phyloP scores from a whole-genome alignment of 2,113 vertebrate genomes.

The Crocuta crocuta region DNA sequence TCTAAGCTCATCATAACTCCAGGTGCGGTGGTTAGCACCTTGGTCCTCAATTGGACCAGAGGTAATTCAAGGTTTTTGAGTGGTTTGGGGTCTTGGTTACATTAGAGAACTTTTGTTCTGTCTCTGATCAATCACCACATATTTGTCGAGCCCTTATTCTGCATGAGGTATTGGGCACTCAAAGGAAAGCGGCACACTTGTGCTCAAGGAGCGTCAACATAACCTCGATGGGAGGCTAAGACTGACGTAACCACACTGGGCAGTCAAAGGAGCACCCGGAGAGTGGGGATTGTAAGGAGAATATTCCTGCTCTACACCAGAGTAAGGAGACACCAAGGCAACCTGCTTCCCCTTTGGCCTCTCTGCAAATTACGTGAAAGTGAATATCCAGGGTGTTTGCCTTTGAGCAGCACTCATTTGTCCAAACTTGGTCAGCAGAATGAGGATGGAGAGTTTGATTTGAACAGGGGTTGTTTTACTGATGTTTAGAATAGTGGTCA shows the following conservation, averaged over 20 bases:
- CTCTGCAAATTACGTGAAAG: background rate
- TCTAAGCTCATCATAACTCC: background rate
- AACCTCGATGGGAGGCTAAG: background rate
- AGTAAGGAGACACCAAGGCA: background rate
- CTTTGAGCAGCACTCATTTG: background rate
- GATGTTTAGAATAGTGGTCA: slow-evolving; percentile 72
- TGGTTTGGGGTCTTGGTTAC: background rate
- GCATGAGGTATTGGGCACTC: background rate
- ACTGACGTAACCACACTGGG: fast-evolving
- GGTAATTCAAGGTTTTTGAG: background rate
- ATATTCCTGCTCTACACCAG: background rate
- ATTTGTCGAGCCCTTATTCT: background rate
- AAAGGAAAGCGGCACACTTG: background rate
- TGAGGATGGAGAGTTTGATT: background rate
- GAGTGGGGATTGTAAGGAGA: background rate
- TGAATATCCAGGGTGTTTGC: background rate
- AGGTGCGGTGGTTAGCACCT: background rate
- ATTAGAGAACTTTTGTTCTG: background rate
- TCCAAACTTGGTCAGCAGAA: slow-evolving; percentile 50
- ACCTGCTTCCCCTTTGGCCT: background rate
- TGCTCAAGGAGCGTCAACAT: background rate
- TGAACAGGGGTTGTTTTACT: slow-evolving; percentile 47
- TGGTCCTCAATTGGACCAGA: background rate
- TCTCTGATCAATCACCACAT: background rate
- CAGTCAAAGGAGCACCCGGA: background rate